Conservation (phyloP, 1,140 invertebrate species). For the Drosophila nigrodunni region DNA sequence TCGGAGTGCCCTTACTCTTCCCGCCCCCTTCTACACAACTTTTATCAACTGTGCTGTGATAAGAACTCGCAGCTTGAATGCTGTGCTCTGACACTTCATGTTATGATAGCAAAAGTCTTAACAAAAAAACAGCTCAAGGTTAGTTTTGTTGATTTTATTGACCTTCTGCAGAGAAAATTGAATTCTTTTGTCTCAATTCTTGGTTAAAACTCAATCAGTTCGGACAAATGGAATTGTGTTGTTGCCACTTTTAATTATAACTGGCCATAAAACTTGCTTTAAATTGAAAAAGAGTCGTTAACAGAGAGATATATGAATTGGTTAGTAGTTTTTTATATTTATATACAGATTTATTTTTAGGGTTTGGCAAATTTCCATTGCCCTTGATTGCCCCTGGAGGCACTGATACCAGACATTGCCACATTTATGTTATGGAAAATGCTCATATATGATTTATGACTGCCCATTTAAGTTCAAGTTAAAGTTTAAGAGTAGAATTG, state of each 20-base stretch:
- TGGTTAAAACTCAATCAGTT: not conserved
- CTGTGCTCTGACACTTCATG: too few species aligned
- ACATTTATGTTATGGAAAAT: conserved; percentile 47
- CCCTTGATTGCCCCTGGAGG: conserved; percentile 1
- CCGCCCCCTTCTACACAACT: conserved; percentile 33
- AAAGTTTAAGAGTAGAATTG: not conserved
- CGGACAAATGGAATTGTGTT: conserved; percentile 4
- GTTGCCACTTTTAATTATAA: conserved; percentile 13
- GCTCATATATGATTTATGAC: conserved; percentile 41
- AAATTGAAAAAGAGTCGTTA: conserved; percentile 35
- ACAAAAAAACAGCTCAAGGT: too few species aligned
- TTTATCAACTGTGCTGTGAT: too few species aligned
- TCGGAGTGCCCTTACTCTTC: conserved; percentile 49
- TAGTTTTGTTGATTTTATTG: not conserved
- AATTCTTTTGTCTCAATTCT: not conserved
- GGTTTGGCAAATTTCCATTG: conserved; percentile 7
- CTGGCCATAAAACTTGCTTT: conserved; percentile 9
- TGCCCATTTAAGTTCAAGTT: conserved; percentile 23
- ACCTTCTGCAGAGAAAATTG: not conserved
- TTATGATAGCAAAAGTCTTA: too few species aligned
- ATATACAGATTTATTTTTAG: conserved; percentile 11
- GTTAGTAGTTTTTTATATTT: not conserved
- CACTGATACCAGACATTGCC: not conserved
- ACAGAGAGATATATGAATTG: conserved; percentile 25
- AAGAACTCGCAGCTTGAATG: not conserved